These are phyloP conservation scores for Drosophila bocki DNA, from an alignment of 1,140 invertebrate species.

Conservation along the genomic window DNA sequence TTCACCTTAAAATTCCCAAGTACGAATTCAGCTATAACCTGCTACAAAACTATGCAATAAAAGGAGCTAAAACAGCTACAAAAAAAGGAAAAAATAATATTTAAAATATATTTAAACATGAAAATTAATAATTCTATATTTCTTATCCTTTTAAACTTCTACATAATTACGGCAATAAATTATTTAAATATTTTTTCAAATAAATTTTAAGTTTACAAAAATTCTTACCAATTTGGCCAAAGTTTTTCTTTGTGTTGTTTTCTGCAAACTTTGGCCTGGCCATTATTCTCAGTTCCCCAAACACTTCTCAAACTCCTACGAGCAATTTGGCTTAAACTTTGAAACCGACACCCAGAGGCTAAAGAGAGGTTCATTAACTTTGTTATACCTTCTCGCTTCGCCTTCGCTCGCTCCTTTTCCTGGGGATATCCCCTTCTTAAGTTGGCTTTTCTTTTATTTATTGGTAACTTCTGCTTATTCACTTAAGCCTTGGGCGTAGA, in stretches of 20 bases:
- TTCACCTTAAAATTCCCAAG: background rate
- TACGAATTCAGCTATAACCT: background rate
- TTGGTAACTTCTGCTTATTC: constrained; percentile 52
- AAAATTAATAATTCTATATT: background rate
- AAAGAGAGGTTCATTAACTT: constrained; percentile 51
- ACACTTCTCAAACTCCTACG: constrained; percentile 13
- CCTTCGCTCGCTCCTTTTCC: constrained; percentile 1
- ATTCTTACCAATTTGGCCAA: no score
- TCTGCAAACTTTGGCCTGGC: background rate
- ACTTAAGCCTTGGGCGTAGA: constrained; percentile 39
- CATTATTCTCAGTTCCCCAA: constrained; percentile 1
- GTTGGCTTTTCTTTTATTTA: constrained; percentile 52
- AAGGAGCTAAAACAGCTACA: background rate
- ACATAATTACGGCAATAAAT: background rate
- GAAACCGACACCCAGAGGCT: constrained; percentile 31
- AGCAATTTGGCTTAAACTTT: constrained; percentile 53
- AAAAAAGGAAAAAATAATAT: background rate
- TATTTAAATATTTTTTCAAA: no score
- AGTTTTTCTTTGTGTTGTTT: background rate
- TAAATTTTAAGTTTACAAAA: no score
- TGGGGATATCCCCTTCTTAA: constrained; percentile 16
- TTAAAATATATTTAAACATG: background rate
- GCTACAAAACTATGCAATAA: background rate
- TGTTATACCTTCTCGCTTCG: constrained; percentile 18
- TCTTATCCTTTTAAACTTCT: background rate